Base-by-base conservation (phyloP, 2,888 invertebrate genomes). In the Caenorhabditis doughertyi region DNA sequence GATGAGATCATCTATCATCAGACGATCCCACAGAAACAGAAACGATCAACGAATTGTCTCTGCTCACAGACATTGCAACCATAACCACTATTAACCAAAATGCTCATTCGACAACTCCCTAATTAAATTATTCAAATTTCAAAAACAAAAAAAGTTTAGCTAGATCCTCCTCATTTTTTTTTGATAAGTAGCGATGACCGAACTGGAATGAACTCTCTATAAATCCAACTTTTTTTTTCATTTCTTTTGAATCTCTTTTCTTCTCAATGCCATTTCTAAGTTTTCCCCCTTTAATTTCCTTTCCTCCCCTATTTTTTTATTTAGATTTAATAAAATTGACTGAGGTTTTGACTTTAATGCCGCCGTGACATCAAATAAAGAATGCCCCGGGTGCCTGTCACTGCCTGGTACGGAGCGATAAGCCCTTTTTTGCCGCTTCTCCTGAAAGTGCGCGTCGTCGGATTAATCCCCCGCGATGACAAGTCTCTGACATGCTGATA, bases 11-110 rank as follows among this genome's bases (percentile, higher is more conserved):
- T 42, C 60, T 3, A 3, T 8, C 0, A 25, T 21, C 8, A 32
- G 11, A 7, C 42, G 42, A n/a, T 42, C n/a, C 27, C 42, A 39
- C 23, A 42, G 42, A 21, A 13, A 42, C 42, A 23, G 44, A 42
- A 60, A 60, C n/a, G 60, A 60, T 27, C 42, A 42, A n/a, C 60
- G 60, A 0, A 60, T 60, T 42, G 55, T 55, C 3, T 55, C 55
- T 5, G 18, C 44, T 1, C 44, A 47, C n/a, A n/a, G 44, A 18
- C 13, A 18, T 47, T 18, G 44, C 44, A 3, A n/a, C 13, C 16
- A 9, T 3, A 39, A 39, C 16, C 11, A 39, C 18, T 13, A 47
- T 47, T n/a, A 18, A 47, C 4, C 39, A n/a, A 18, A 18, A 18
- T 18, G 18, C 18, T 47, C 18, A 18, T 18, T 9, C 35, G 35